Evolutionary conservation across 2,797 vertebrate genomes (phyloP).

Genomic region (Gorsachius magnificus): DNA sequence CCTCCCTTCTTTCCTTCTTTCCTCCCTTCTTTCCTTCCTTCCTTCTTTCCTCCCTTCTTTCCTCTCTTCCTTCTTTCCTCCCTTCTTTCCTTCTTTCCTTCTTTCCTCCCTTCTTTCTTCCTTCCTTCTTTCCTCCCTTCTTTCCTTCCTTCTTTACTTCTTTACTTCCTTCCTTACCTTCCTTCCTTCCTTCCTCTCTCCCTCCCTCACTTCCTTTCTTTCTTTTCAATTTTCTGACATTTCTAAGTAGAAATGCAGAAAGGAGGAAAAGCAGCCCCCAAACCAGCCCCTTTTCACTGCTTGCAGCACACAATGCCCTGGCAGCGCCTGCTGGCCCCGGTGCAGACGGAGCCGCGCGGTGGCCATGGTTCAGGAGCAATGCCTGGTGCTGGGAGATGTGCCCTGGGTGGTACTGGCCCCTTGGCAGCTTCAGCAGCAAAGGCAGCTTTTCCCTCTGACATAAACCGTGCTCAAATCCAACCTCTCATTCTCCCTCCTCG

Average conservation of each 20-base stretch:
- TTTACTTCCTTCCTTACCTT: too few relatives aligned
- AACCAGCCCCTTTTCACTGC: not conserved
- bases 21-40: too few relatives aligned
- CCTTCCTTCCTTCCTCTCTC: too few relatives aligned
- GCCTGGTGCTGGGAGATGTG: not conserved
- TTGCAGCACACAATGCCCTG: not conserved
- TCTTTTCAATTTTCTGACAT: not conserved
- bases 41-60: fast-evolving
- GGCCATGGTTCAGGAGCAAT: not conserved
- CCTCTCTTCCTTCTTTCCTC: too few relatives aligned
- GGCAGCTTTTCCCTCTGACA: not conserved
- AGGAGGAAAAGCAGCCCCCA: not conserved
- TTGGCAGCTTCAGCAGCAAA: constrained; percentile 7
- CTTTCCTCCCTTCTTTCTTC: too few relatives aligned
- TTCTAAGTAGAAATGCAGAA: not conserved
- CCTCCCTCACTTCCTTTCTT: too few relatives aligned
- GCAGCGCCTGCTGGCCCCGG: not conserved
- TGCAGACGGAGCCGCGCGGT: not conserved
- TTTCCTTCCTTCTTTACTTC: too few relatives aligned
- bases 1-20: too few relatives aligned
- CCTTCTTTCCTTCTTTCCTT: too few relatives aligned
- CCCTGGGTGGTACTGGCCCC: not conserved
- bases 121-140: too few relatives aligned
- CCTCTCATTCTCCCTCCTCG: fast-evolving
- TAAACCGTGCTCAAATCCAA: not conserved